Base-by-base conservation (phyloP, 2,113 vertebrate species). In the Colossoma macropomum region DNA sequence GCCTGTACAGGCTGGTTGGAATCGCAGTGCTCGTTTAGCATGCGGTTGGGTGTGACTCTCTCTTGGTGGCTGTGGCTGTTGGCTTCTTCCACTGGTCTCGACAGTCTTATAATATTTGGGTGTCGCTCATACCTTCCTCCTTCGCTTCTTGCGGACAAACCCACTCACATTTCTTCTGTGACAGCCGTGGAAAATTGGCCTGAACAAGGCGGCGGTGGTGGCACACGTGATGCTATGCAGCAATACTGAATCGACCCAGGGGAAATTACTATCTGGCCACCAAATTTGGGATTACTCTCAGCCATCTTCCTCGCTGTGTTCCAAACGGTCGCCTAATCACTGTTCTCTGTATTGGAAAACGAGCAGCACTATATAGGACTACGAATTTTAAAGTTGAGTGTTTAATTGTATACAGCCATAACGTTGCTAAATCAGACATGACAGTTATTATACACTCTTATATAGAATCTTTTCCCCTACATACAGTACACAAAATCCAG, bases 61-160 rank as follows among this genome's bases (percentile, higher is more conserved):
- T 77, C 34, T 75, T 34, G 2, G n/a, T 72, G 70, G 45, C 45
- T 84, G 69, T 30, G 38, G 70, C 69, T 73, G 27, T 25, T 45
- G 69, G n/a, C 72, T 74, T 23, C 68, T 41, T 50, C 27, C 60
- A 50, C 54, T 48, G 65, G 62, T 75, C 65, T 82, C 59, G 13
- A 34, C 34, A 48, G 74, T 77, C 48, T 68, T 34, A 68, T 71
- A 25, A 65, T 66, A 41, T 77, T 80, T 85, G 59, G 52, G 68
- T 73, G 68, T 81, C 84, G 65, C 41, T 76, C 54, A 63, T 60
- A 77, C 45, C 65, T 45, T 71, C 48, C 54, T 76, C 52, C 56
- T 75, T 54, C 4, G 66, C n/a, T 56, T 77, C 73, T 74, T 48
- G 41, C 6, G 30, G 73, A 50, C 62, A 48, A 81, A 59, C 45